Evolutionary conservation across 1,140 invertebrate species (phyloP), one percentile per base, ranked within the genome.

Genomic region (Microvelia longipes): DNA sequence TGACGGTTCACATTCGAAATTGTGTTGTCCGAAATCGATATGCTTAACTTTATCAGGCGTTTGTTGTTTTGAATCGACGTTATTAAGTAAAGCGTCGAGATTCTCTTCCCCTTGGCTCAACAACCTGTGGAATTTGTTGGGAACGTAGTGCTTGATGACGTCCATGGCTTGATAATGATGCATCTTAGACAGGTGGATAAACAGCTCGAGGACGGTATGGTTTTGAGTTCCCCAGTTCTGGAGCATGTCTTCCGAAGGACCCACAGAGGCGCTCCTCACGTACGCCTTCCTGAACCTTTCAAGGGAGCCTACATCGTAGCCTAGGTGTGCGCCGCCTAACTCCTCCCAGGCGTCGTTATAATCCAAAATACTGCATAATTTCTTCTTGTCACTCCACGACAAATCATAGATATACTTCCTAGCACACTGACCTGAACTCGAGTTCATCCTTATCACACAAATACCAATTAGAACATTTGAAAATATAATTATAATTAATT

Each of bases 151-250:
- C 76, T 85, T 84, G 1, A 94, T 75, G 26, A 85, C 79, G 50
- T 80, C 74, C 85, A 94, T 87, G 1, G 87, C 87, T 73, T 87
- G 82, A 75, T 87, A 87, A 74, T 92, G 85, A 72, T 88, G 83
- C 85, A 92, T 90, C 74, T 79, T 79, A 27, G 79, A 87, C 1
- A 91, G 81, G 26, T 90, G 76, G 1, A 86, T 80, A 78, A 92
- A 93, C 2, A 96, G 78, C 78, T 92, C 88, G 65, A 86, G 78
- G 1, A 92, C 85, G 24, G 86, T 88, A 73, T 93, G 90, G 79
- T 93, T 94, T 69, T 87, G 83, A 73, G 87, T 84, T 2, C 89
- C 88, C 90, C 90, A 95, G 67, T 84, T 78, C 30, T 82, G 85
- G 25, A 96, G 80, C 2, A 96, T 81, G 74, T 88, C 84, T 74